Base-by-base conservation (phyloP, 2,113 vertebrate species). In the Cyrtonyx montezumae region DNA sequence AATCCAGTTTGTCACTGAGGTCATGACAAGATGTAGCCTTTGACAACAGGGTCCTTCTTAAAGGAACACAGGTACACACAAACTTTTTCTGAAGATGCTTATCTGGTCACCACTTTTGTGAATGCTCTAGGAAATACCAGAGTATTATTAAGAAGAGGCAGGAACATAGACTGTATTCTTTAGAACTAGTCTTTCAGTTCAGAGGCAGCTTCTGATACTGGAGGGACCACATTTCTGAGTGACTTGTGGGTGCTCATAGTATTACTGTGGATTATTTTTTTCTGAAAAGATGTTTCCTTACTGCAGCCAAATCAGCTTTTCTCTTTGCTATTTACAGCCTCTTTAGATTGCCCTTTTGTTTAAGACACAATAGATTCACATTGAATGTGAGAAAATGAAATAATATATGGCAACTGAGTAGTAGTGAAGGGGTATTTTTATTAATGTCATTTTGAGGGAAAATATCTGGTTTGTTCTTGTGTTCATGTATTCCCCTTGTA, bases 401-500 rank as follows among this genome's bases (percentile, higher is more conserved):
- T 79, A 63, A 68, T 36, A 4, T 79, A 46, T 89, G 70, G 22
- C 32, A 92, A 62, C 26, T 62, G 48, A 73, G 15, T 37, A n/a
- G 28, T 77, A 55, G 13, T 63, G 21, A 46, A 87, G 59, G 77
- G 34, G 32, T 70, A 51, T 80, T 91, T 92, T 70, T 90, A 25
- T 49, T 68, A 17, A 26, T 51, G 34, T 68, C 21, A 87, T 75
- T 77, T 77, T 73, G 28, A 67, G 65, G 63, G 46, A 53, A 87
- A 79, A 74, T n/a, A 37, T 87, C 42, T 91, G 67, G 45, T 82
- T 91, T 8, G 1, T 81, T 84, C 46, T 84, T 89, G 67, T 82
- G 40, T 71, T 91, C 30, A 91, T 75, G 71, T 82, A 93, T 89
- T 92, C 67, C 28, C 63, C 81, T 67, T 70, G 59, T 82, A 77